Evolutionary conservation across 2,113 vertebrate genomes (phyloP).

Genomic region (Lepus europaeus): DNA sequence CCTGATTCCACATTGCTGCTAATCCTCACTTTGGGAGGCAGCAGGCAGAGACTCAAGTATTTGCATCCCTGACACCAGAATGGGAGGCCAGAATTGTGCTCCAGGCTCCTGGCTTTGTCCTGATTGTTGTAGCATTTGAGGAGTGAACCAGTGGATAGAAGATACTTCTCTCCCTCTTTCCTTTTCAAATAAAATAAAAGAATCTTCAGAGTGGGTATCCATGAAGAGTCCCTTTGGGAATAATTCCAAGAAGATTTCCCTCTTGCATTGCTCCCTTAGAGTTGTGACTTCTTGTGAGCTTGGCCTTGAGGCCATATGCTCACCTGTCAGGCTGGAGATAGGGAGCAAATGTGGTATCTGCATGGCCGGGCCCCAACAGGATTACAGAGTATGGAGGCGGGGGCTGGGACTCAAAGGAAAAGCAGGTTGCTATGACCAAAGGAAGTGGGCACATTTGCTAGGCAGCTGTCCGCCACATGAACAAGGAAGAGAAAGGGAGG

Average conservation of each 20-base stretch:
- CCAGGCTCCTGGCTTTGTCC: too few relatives aligned
- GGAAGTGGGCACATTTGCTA: not conserved
- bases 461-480: not conserved
- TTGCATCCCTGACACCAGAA: too few relatives aligned
- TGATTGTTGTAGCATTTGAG: too few relatives aligned
- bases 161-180: too few relatives aligned
- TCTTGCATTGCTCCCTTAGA: not conserved
- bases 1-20: too few relatives aligned
- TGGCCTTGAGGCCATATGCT: not conserved
- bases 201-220: not conserved
- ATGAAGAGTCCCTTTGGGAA: not conserved
- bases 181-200: too few relatives aligned
- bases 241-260: not conserved
- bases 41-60: too few relatives aligned
- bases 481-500: not conserved
- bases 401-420: not conserved
- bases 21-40: too few relatives aligned
- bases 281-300: not conserved
- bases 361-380: not conserved
- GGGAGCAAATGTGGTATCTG: not conserved
- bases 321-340: not conserved
- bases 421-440: not conserved
- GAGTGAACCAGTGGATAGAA: too few relatives aligned
- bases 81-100: too few relatives aligned
- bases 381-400: not conserved